phyloP scores from a whole-genome alignment of 2,797 vertebrate species.

The Coilia nasus region DNA sequence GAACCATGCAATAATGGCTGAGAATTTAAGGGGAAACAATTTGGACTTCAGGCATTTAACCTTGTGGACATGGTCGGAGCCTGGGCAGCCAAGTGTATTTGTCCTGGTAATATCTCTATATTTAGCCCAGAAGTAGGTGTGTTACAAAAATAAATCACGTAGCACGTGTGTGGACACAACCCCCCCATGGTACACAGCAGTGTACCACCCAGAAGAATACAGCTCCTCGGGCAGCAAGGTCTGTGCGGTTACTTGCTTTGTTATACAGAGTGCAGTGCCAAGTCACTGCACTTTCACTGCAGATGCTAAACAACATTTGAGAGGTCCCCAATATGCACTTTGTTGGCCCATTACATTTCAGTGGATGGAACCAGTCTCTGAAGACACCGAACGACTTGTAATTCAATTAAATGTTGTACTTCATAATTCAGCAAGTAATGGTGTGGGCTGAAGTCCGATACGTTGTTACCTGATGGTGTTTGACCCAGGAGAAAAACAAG shows the following conservation, averaged over 20 bases:
- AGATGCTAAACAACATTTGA: slow-evolving; percentile 24
- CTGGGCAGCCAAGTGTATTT: background rate
- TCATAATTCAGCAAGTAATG: background rate
- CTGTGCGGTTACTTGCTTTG: background rate
- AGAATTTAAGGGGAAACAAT: background rate
- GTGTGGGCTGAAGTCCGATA: background rate
- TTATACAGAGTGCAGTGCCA: background rate
- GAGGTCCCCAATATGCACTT: background rate
- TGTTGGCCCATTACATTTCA: background rate
- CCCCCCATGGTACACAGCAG: background rate
- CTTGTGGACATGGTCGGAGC: background rate
- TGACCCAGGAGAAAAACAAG: background rate
- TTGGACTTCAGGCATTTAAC: background rate
- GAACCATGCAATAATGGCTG: background rate
- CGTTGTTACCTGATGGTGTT: background rate
- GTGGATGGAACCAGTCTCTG: background rate
- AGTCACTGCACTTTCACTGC: background rate
- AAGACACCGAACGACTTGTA: background rate
- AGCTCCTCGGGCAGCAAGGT: background rate
- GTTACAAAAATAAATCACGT: slow-evolving; percentile 3
- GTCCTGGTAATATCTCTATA: slow-evolving; percentile 10
- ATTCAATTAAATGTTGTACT: slow-evolving; percentile 3
- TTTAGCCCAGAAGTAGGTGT: slow-evolving; percentile 19
- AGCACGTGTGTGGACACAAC: background rate
- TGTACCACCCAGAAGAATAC: slow-evolving; percentile 12